Evolutionary conservation across 2,888 invertebrate species (phyloP), one percentile per base, ranked within the genome.

Genomic region (Seira sanloemensis): DNA sequence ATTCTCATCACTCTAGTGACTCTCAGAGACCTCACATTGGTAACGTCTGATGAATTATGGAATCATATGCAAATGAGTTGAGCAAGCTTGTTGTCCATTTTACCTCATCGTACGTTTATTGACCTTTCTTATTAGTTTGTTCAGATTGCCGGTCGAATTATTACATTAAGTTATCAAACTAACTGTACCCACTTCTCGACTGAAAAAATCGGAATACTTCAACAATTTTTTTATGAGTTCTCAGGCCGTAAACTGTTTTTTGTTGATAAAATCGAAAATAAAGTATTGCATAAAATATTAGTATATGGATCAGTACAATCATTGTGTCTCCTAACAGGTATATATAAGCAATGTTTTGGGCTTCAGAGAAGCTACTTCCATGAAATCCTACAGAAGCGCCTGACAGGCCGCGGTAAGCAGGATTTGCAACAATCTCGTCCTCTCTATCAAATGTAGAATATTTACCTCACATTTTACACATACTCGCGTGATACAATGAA

Each of bases 301-400:
- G n/a, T n/a, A n/a, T n/a, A 4, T 58, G 5, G 58, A 58, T 58
- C 58, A 58, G 58, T 58, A 58, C 58, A 58, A n/a, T 58, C n/a
- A 16, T 58, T 58, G 9, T 58, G n/a, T 58, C n/a, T 16, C 18
- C 58, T 18, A 16, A 58, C n/a, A 58, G n/a, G n/a, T n/a, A n/a
- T n/a, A n/a, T 67, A 54, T 62, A 21, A n/a, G 18, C n/a, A 58
- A 58, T 58, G 7, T 58, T 58, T 37, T 21, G 67, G 73, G 83
- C 83, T 83, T 83, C 83, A 83, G 71, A 50, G 78, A 83, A 81
- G 80, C 80, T 81, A 81, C 80, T 67, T 65, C 50, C 65, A 25
- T 54, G 23, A 26, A n/a, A 82, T 82, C 76, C 82, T 82, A 82
- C 77, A 82, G n/a, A n/a, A 76, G 71, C 65, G 76, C 76, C 82